phyloP scores from a whole-genome alignment of 2,888 invertebrate genomes.

The Idaea biselata region DNA sequence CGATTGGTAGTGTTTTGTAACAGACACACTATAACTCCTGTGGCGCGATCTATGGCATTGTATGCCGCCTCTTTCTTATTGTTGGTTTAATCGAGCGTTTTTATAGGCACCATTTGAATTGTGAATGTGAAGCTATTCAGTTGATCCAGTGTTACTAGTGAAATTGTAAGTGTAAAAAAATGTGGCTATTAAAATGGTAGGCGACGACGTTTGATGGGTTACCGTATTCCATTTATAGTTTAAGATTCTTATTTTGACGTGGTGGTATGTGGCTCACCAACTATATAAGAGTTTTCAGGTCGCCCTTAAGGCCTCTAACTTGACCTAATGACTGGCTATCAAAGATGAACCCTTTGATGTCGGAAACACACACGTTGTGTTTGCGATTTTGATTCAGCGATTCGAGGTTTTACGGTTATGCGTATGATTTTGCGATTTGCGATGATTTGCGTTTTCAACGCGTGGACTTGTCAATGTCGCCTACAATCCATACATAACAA shows the following conservation, averaged over 20 bases:
- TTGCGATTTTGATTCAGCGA: no score
- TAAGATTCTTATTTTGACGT: not conserved
- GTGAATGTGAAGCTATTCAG: conserved; percentile 42
- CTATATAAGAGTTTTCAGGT: no score
- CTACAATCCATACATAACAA: no score
- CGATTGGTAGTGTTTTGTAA: conserved; percentile 35
- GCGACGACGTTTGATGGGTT: conserved; percentile 2
- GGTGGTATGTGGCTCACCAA: no score
- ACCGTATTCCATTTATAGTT: not conserved
- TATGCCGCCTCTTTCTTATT: conserved; percentile 61
- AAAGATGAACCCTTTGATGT: no score
- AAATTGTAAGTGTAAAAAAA: conserved; percentile 3
- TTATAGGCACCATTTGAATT: conserved; percentile 61
- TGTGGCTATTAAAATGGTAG: conserved; percentile 13
- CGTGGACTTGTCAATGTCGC: no score
- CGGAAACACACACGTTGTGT: no score
- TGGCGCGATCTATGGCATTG: conserved; percentile 73
- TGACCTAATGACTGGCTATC: no score
- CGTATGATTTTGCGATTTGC: no score
- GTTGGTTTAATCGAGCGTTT: conserved; percentile 75
- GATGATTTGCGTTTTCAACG: no score
- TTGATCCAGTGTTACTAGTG: conserved; percentile 3
- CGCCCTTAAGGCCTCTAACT: no score
- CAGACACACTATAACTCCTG: conserved; percentile 55
- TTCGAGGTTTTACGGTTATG: no score